These are phyloP conservation scores for Gymnopithys bicolor DNA, from an alignment of 2,797 vertebrate species.

Conservation along the genomic window DNA sequence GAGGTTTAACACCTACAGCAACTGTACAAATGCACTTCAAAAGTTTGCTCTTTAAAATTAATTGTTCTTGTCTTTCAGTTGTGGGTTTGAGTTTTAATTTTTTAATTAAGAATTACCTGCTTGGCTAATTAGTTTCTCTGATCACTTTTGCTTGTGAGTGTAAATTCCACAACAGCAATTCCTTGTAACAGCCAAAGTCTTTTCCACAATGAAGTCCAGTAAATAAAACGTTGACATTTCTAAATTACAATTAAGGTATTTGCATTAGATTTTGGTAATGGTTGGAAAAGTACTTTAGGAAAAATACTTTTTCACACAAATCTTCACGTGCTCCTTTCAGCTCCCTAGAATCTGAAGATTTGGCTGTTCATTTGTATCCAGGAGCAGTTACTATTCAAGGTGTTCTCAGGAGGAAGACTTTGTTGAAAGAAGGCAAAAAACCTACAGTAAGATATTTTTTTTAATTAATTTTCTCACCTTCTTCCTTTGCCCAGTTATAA, in stretches of 20 bases:
- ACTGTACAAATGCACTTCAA: constrained; percentile 8
- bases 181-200: constrained; percentile 34
- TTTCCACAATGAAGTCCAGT: constrained; percentile 46
- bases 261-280: constrained; percentile 34
- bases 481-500: neutral
- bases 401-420: constrained; percentile 93
- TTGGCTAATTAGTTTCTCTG: constrained; percentile 63
- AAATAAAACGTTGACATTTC: constrained; percentile 36
- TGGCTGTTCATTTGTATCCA: constrained; percentile 95
- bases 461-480: neutral
- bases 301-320: neutral
- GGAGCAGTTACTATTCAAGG: constrained; percentile 96
- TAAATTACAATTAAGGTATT: constrained; percentile 30
- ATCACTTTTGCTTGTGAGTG: constrained; percentile 49
- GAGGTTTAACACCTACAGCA: constrained; percentile 22
- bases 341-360: constrained; percentile 95
- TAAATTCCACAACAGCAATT: constrained; percentile 54
- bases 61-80: constrained; percentile 39
- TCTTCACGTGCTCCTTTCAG: constrained; percentile 75
- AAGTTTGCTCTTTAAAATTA: constrained; percentile 34
- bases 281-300: neutral
- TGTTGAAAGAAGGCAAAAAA: constrained; percentile 98
- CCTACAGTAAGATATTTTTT: constrained; percentile 87
- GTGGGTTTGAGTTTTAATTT: constrained; percentile 14
- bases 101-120: constrained; percentile 48